phyloP scores from a whole-genome alignment of 92 coral and sea anemone species.

The Plumapathes pennacea region DNA sequence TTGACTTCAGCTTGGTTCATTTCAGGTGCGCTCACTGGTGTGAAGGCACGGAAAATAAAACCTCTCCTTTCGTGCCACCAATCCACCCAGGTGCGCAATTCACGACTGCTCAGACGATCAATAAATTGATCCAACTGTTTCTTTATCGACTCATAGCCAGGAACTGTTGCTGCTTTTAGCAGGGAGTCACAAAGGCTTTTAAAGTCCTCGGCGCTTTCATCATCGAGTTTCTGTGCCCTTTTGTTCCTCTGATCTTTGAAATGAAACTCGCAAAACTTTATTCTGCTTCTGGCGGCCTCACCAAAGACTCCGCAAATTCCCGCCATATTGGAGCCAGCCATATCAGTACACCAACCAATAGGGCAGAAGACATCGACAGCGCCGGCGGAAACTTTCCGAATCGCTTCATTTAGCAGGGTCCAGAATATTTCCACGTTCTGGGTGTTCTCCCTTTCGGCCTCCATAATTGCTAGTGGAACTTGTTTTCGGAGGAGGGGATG shows the following conservation, averaged over 20 bases:
- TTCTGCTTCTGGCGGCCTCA: neutral
- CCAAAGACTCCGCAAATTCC: conserved; percentile 22
- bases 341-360: conserved; percentile 29
- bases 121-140: conserved; percentile 4
- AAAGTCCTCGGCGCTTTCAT: conserved; percentile 2
- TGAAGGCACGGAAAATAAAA: conserved; percentile 33
- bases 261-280: conserved; percentile 23
- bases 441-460: conserved; percentile 13
- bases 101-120: neutral
- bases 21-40: conserved; percentile 15
- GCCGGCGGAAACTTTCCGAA: conserved; percentile 13
- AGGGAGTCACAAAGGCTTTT: conserved; percentile 7
- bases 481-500: conserved; percentile 25
- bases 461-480: conserved; percentile 28
- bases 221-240: neutral
- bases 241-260: conserved; percentile 5
- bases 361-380: conserved; percentile 3
- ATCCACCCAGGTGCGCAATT: conserved; percentile 11
- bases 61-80: conserved; percentile 32
- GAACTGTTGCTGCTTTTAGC: conserved; percentile 7
- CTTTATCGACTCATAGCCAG: conserved; percentile 3
- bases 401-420: conserved; percentile 25
- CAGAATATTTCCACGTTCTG: conserved; percentile 23
- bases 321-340: conserved; percentile 19
- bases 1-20: conserved; percentile 33